phyloP scores from a whole-genome alignment of 2,797 vertebrate species.

The Threskiornis aethiopicus region DNA sequence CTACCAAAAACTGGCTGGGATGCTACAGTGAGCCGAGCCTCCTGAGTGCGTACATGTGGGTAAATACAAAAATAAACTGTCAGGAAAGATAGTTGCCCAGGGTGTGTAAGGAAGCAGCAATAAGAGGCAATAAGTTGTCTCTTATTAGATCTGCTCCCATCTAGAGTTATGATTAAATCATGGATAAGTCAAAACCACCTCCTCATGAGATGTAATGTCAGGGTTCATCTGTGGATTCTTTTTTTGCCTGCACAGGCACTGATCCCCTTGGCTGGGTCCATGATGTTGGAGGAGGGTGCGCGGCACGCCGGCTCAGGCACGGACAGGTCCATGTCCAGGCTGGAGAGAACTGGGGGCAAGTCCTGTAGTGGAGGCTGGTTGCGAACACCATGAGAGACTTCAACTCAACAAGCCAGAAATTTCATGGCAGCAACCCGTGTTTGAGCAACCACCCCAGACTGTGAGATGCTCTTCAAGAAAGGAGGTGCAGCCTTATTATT shows the following conservation, averaged over 20 bases:
- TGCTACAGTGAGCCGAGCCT: not conserved
- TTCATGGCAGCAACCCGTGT: not conserved
- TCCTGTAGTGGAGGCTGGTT: not conserved
- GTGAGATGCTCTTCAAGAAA: not conserved
- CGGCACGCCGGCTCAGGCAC: accelerated
- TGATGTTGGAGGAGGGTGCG: not conserved
- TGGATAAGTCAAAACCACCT: not conserved
- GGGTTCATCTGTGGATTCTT: not conserved
- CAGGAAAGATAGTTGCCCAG: not conserved
- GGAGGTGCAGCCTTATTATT: not conserved
- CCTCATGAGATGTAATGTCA: not conserved
- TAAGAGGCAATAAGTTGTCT: not conserved
- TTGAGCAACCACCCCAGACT: not conserved
- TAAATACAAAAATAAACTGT: not conserved
- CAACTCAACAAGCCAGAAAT: not conserved
- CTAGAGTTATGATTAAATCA: not conserved
- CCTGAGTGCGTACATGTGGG: accelerated
- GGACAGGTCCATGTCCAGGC: not conserved
- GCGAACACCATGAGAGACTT: not conserved
- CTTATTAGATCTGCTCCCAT: not conserved
- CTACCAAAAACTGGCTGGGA: not conserved
- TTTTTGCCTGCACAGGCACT: not conserved
- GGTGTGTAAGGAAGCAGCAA: not conserved
- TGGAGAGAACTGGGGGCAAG: not conserved
- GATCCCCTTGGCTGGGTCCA: not conserved